Base-by-base conservation (phyloP, 30 jellyfish, hydroid and myxozoan species). In the Cassiopea xamachana region DNA sequence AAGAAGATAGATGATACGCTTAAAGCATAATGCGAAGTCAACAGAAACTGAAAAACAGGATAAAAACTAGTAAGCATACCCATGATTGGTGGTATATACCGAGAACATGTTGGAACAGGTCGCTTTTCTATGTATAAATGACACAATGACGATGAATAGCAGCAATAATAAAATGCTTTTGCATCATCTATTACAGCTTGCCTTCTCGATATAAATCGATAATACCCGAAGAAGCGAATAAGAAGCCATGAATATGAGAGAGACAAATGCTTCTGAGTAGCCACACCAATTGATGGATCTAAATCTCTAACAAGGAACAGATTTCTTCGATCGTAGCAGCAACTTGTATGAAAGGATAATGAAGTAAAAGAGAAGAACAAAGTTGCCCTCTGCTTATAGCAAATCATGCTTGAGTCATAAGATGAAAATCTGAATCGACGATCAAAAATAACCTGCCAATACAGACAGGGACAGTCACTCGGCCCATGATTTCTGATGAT, bases 321-420 rank as follows among this genome's bases (percentile, higher is more conserved):
- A 69, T 81, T 77, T 15, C 14, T 9, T 0, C 18, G 12, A 18
- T 50, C 59, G 61, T 84, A 84, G 45, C 92, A 84, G 39, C 92
- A 84, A 13, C 51, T 18, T 84, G 85, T 84, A 45, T 70, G 75
- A 70, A 19, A 84, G 16, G 92, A 71, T 1, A 48, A 2, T 2
- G 85, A 71, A 15, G 86, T 50, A 10, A 61, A 60, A 7, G 51
- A 16, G 60, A 84, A 70, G 60, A 84, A 72, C 85, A 69, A 84
- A 14, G 92, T 84, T 19, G 85, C 85, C 27, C 92, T 82, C 18
- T 71, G 76, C 18, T 70, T 45, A 45, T 70, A 84, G 59, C 92
- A 84, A 8, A 15, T 19, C 79, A 55, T 68, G 18, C 51, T 49
- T 6, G 79, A 16, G 47, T 59, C 9, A 39, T 9, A 50, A n/a